phyloP scores from a whole-genome alignment of 2,888 invertebrate genomes.

The Balanococcus diminutus region DNA sequence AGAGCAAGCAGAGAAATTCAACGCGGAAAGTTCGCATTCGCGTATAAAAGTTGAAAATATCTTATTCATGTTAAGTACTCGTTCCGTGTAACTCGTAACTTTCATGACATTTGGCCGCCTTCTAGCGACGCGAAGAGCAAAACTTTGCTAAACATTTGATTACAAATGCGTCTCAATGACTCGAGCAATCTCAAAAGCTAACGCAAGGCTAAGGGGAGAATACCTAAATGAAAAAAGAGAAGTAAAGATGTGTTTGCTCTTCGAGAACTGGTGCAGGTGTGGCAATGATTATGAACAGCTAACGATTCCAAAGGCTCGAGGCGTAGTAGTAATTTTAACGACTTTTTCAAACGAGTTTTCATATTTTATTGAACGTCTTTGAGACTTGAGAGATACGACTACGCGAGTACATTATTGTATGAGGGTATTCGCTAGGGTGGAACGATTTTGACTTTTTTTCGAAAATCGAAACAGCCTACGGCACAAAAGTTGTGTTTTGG shows the following conservation, averaged over 20 bases:
- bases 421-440: too few relatives aligned
- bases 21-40: not conserved
- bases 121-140: not conserved
- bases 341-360: not conserved
- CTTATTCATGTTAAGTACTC: constrained; percentile 20
- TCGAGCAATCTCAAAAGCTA: not conserved
- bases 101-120: constrained; percentile 9
- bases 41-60: constrained; percentile 18
- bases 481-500: too few relatives aligned
- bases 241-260: not conserved
- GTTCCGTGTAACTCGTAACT: constrained; percentile 16
- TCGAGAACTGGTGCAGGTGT: not conserved
- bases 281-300: not conserved
- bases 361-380: not conserved
- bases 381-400: not conserved
- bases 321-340: not conserved
- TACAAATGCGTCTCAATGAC: not conserved
- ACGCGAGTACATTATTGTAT: too few relatives aligned
- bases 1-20: not conserved
- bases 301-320: not conserved
- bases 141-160: constrained; percentile 13
- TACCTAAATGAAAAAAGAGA: not conserved
- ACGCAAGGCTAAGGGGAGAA: not conserved
- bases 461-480: too few relatives aligned
- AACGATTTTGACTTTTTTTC: too few relatives aligned